These are phyloP conservation scores for Vireo altiloquus DNA, from an alignment of 2,113 vertebrate species.

Conservation along the genomic window DNA sequence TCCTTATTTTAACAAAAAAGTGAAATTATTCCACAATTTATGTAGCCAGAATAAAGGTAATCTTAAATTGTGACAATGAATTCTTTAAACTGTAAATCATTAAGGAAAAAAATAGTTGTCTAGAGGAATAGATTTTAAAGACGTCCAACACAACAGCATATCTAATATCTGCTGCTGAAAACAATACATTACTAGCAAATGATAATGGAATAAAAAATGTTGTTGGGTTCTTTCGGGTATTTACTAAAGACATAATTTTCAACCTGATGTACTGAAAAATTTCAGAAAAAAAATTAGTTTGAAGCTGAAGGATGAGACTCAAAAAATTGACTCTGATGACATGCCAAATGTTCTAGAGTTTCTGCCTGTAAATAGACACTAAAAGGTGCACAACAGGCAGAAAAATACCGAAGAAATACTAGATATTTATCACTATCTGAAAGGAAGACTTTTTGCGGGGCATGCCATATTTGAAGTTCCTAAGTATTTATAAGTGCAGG, in stretches of 20 bases:
- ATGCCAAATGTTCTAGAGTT: neutral
- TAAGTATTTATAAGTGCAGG: neutral
- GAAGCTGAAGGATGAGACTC: neutral
- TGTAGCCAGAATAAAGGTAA: neutral
- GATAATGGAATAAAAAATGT: neutral
- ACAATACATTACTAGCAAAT: neutral
- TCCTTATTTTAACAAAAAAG: neutral
- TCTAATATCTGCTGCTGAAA: neutral
- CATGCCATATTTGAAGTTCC: neutral
- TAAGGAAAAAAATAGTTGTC: neutral
- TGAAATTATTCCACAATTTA: neutral
- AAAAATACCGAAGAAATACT: neutral
- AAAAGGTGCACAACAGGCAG: neutral
- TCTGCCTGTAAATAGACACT: neutral
- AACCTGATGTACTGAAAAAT: neutral
- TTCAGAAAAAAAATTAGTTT: neutral
- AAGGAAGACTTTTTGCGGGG: accelerated
- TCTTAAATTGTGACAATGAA: neutral
- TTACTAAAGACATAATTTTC: neutral
- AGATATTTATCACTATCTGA: neutral
- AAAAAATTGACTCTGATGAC: neutral
- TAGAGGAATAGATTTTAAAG: neutral
- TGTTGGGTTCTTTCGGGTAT: neutral
- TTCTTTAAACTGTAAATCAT: neutral
- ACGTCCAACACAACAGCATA: neutral